phyloP scores from a whole-genome alignment of 2,888 invertebrate species.

The Nephrocerus scutellatus region DNA sequence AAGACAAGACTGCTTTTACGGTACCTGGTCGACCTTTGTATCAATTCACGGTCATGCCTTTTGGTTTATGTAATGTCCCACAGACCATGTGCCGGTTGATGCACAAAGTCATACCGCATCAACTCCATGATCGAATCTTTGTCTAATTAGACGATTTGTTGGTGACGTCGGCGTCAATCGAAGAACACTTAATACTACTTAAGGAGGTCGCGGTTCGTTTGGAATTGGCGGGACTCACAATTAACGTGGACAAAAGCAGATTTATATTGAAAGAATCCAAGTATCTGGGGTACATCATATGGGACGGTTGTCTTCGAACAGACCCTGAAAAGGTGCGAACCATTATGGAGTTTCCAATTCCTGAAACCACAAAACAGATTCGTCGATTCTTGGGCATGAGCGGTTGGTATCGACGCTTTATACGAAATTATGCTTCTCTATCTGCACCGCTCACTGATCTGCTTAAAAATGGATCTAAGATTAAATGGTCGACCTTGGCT shows the following conservation, averaged over 20 bases:
- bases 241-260: constrained; percentile 15
- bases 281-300: constrained; percentile 19
- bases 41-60: constrained; percentile 19
- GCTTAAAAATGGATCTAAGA: constrained; percentile 9
- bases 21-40: constrained; percentile 17
- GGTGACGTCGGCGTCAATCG: constrained; percentile 12
- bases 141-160: constrained; percentile 19
- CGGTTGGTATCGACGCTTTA: constrained; percentile 23
- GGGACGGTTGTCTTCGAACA: constrained; percentile 12
- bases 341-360: constrained; percentile 19
- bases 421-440: constrained; percentile 16
- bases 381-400: constrained; percentile 23
- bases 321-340: constrained; percentile 16
- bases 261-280: constrained; percentile 16
- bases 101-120: constrained; percentile 17
- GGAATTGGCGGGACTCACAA: constrained; percentile 12
- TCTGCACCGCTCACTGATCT: constrained; percentile 8
- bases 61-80: constrained; percentile 19
- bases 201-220: constrained; percentile 11
- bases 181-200: constrained; percentile 9
- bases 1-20: constrained; percentile 13
- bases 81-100: constrained; percentile 18
- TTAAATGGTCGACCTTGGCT: constrained; percentile 10
- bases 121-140: constrained; percentile 12
- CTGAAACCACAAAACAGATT: constrained; percentile 20